A percentile compares a stretch with the other conserved stretches of the same genome.
Evolutionary conservation across 2,888 invertebrate genomes (phyloP).

Genomic region (Beris chalybata): DNA sequence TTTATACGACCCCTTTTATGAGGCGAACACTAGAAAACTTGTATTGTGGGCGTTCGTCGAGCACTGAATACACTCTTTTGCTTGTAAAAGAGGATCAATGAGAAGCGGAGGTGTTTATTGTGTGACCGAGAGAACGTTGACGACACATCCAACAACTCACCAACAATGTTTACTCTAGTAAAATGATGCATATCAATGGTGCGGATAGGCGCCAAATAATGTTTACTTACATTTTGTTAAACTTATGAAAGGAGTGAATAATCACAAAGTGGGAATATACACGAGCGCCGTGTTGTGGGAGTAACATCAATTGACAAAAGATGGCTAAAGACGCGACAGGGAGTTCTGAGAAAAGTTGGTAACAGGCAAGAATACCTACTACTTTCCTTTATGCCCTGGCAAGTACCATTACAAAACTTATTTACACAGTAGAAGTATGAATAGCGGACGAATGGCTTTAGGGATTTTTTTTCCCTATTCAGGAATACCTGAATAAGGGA

Average conservation of each 20-base stretch:
- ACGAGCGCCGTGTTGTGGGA: too few species aligned
- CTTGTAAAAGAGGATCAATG: conserved; percentile 18
- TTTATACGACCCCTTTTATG: conserved; percentile 9
- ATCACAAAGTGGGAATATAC: background rate
- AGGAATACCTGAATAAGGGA: too few species aligned
- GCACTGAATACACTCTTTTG: conserved; percentile 4
- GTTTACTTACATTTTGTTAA: conserved; percentile 15
- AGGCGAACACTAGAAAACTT: conserved; percentile 18
- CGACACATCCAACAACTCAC: conserved; percentile 14
- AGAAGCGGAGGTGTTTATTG: conserved; percentile 14
- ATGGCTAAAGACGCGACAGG: too few species aligned
- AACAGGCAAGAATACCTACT: too few species aligned
- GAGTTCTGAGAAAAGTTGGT: too few species aligned
- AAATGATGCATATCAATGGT: conserved; percentile 2
- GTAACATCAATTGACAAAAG: too few species aligned
- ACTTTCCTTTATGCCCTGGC: too few species aligned
- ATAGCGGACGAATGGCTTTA: too few species aligned
- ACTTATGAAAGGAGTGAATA: conserved; percentile 28
- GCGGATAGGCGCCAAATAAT: conserved; percentile 17
- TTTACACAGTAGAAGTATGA: too few species aligned
- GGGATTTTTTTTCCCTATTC: too few species aligned
- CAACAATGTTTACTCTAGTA: conserved; percentile 22
- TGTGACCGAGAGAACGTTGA: conserved; percentile 10
- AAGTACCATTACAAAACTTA: too few species aligned
- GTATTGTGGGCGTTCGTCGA: conserved; percentile 24